Base-by-base conservation (phyloP, 2,888 invertebrate species). In the Tachina lurida region DNA sequence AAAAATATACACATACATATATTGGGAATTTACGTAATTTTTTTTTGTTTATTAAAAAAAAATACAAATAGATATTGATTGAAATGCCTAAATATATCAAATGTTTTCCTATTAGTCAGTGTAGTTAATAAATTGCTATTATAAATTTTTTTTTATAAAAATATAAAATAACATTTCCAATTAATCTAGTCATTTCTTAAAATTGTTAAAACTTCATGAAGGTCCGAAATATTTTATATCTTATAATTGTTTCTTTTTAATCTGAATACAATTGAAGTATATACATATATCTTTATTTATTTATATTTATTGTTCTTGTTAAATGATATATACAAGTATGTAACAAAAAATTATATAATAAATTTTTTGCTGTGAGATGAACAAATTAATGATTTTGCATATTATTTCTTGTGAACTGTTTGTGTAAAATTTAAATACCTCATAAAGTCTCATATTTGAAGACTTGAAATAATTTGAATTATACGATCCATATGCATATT, bases 291-390 rank as follows among this genome's bases (percentile, higher is more conserved):
- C 54, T 31, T 39, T 12, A 62, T 22, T 47, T 39, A 31, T 19
- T 73, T 60, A 54, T 77, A 68, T 80, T 56, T 85, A 58, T 71
- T 79, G 82, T 82, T 82, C 82, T 85, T 85, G 85, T 82, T 85
- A 82, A 49, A 80, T 41, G 10, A 54, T 65, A 52, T n/a, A 10
- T n/a, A 58, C n/a, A 70, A 19, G 39, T 70, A 56, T 52, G n/a
- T 10, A n/a, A 68, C 17, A 63, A 73, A 22, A 56, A 52, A 63
- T 68, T 65, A 74, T 19, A 17, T 15, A 76, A 71, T 49, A 63
- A 65, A 74, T 41, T 15, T 45, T 19, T 54, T 68, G 47, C 22
- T 75, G 81, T 19, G n/a, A 39, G 49, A 81, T 22, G n/a, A 31
- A 56, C 45, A 43, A 73, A 22, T 31, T 31, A 0, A 13, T n/a